Percentiles rank a stretch among this genome's conserved stretches.
Evolutionary conservation across 2,888 invertebrate genomes (phyloP).

Genomic region (Hyalella azteca): DNA sequence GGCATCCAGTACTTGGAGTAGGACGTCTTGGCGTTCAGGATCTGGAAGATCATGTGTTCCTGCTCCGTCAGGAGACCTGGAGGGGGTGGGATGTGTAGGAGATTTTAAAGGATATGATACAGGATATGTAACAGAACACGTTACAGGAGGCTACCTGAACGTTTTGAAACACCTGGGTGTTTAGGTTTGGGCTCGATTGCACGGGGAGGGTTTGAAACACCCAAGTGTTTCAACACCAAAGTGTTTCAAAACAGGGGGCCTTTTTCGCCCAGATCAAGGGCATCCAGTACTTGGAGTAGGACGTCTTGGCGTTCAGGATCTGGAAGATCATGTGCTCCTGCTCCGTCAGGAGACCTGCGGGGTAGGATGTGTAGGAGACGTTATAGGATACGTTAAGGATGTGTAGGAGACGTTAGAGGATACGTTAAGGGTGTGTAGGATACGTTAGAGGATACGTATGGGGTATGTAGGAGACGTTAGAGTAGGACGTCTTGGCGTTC

Average conservation of each 20-base stretch:
- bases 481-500: constrained; percentile 87
- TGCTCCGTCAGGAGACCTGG: too few species aligned
- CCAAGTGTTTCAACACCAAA: too few species aligned
- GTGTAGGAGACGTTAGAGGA: background rate
- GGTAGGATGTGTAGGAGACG: background rate
- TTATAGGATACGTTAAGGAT: background rate
- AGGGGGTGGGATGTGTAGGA: too few species aligned
- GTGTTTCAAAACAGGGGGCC: too few species aligned
- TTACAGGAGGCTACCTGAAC: too few species aligned
- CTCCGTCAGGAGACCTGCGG: constrained; percentile 65
- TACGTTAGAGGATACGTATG: constrained; percentile 71
- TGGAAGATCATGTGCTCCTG: constrained; percentile 90
- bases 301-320: constrained; percentile 82
- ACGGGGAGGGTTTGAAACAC: too few species aligned
- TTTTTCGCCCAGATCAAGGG: constrained; percentile 94
- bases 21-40: constrained; percentile 83
- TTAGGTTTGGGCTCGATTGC: too few species aligned
- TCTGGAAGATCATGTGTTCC: constrained; percentile 87
- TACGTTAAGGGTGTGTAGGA: constrained; percentile 88
- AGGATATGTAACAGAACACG: too few species aligned
- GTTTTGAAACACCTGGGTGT: too few species aligned
- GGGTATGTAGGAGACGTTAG: background rate
- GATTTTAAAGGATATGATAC: too few species aligned
- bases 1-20: constrained; percentile 95
- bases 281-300: constrained; percentile 92